phyloP scores from a whole-genome alignment of 2,888 invertebrate species.

The Lasioglossum morio region DNA sequence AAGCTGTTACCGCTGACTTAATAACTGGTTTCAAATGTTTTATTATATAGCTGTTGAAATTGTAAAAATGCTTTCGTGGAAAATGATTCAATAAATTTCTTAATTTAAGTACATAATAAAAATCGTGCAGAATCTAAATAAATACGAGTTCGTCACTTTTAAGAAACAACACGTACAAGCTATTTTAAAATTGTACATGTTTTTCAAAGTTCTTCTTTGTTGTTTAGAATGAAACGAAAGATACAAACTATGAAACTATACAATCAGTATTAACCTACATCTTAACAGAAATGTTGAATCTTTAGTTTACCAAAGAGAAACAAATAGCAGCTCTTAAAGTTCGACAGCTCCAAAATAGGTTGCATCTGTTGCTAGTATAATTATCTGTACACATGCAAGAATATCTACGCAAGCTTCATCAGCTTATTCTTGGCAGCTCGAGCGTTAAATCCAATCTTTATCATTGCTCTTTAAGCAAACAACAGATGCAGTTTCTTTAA shows the following conservation, averaged over 20 bases:
- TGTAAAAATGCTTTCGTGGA: no score
- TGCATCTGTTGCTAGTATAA: slow-evolving; percentile 2
- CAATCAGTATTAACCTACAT: not conserved
- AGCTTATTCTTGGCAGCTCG: slow-evolving; percentile 3
- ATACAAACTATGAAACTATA: no score
- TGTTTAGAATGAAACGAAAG: not conserved
- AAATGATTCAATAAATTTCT: no score
- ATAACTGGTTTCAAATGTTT: no score
- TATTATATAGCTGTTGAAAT: no score
- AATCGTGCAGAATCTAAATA: no score
- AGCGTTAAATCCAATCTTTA: slow-evolving; percentile 1
- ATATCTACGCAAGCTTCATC: not conserved
- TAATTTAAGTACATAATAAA: no score
- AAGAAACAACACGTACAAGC: no score
- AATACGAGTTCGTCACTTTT: no score
- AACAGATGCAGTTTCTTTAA: slow-evolving; percentile 6
- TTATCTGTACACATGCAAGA: not conserved
- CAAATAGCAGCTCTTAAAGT: not conserved
- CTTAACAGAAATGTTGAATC: not conserved
- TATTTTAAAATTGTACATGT: no score
- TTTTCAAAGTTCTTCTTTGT: no score
- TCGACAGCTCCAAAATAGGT: not conserved
- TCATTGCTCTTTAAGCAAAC: slow-evolving; percentile 10
- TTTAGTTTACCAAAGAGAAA: not conserved
- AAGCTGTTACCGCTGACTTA: no score